Percentiles rank a stretch among this genome's conserved stretches.
Conservation (phyloP, 2,888 invertebrate species). For the Monopis laevigella region DNA sequence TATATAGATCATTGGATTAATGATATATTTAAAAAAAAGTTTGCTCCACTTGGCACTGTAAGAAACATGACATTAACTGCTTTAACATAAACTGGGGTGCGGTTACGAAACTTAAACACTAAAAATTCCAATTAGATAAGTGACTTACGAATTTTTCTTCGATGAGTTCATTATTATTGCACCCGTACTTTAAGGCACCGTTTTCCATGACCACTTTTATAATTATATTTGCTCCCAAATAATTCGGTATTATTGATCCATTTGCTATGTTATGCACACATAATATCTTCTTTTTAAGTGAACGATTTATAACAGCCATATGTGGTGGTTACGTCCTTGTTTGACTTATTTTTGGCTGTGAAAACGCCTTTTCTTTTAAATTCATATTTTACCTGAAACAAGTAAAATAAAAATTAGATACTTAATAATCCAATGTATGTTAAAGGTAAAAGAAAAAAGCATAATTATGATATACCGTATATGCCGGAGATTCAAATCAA, state of each 20-base stretch:
- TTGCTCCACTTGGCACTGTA: too few relatives aligned
- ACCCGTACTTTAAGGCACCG: slow-evolving; percentile 69
- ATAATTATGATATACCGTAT: too few relatives aligned
- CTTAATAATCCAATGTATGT: too few relatives aligned
- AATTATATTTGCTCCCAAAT: slow-evolving; percentile 5
- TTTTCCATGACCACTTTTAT: slow-evolving; percentile 50
- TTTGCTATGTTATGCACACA: background rate
- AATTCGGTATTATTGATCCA: slow-evolving; percentile 4
- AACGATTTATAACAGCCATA: slow-evolving; percentile 6
- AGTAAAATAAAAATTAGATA: too few relatives aligned
- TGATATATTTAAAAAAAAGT: too few relatives aligned
- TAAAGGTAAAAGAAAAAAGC: too few relatives aligned
- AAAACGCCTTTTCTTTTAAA: too few relatives aligned
- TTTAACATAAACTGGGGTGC: background rate
- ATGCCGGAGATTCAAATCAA: too few relatives aligned
- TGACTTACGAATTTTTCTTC: slow-evolving; percentile 62
- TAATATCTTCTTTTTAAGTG: slow-evolving; percentile 6
- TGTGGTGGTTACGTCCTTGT: background rate
- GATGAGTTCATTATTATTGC: slow-evolving; percentile 61
- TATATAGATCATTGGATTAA: too few relatives aligned
- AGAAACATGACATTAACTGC: too few relatives aligned
- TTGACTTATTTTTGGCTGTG: background rate
- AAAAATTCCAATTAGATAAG: background rate
- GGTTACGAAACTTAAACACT: background rate
- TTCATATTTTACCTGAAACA: too few relatives aligned